Evolutionary conservation across 2,797 vertebrate genomes (phyloP).

Genomic region (Melanotaenia pygmaea): DNA sequence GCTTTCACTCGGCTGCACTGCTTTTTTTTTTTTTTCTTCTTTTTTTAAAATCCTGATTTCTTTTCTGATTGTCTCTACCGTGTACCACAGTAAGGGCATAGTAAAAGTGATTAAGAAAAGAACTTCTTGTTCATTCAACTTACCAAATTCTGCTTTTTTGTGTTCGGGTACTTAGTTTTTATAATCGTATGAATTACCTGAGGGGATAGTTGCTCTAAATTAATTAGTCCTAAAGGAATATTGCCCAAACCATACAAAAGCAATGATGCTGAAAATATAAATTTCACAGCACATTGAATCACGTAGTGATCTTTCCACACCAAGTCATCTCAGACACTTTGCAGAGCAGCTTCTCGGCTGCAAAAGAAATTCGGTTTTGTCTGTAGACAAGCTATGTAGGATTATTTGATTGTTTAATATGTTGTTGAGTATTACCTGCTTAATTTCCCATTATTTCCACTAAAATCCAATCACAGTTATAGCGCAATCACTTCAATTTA

Average conservation of each 20-base stretch:
- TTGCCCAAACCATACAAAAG: background rate
- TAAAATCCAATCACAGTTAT: background rate
- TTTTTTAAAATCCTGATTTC: background rate
- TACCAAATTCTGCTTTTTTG: background rate
- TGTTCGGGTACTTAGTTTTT: background rate
- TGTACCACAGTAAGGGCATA: background rate
- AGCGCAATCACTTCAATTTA: background rate
- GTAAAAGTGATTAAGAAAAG: background rate
- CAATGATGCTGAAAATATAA: background rate
- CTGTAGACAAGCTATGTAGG: background rate
- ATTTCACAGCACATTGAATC: background rate
- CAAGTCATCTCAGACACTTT: background rate
- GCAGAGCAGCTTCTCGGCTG: slow-evolving; percentile 1
- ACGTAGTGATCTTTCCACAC: slow-evolving; percentile 7
- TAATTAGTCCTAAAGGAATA: background rate
- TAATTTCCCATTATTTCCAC: background rate
- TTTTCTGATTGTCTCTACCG: background rate
- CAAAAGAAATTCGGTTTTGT: background rate
- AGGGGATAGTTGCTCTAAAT: background rate
- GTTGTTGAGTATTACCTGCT: background rate
- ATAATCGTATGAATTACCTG: background rate
- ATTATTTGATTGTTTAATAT: background rate
- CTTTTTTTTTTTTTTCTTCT: background rate
- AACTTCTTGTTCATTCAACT: background rate
- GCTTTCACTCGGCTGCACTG: background rate